Conservation (phyloP, 2,113 vertebrate genomes). For the Sclerurus mexicanus region DNA sequence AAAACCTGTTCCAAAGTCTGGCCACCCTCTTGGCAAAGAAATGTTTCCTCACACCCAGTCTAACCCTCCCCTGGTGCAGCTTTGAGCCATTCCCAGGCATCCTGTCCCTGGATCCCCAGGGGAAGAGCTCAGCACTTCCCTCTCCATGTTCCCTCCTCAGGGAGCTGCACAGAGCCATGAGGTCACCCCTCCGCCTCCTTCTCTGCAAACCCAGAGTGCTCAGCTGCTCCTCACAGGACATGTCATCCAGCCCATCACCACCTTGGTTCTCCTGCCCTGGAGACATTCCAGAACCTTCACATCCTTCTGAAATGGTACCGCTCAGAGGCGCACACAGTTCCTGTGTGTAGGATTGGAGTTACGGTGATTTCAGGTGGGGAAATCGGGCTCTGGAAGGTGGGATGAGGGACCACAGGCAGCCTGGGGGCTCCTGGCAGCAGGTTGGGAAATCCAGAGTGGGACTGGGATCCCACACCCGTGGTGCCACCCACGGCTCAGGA, state of each 20-base stretch:
- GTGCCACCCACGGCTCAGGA: neutral
- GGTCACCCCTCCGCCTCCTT: neutral
- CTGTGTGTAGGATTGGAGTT: neutral
- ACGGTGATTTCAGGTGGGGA: neutral
- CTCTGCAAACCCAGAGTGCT: neutral
- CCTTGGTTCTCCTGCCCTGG: neutral
- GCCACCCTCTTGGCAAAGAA: neutral
- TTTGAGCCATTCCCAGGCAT: neutral
- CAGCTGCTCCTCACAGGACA: neutral
- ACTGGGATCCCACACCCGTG: neutral
- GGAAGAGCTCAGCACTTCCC: neutral
- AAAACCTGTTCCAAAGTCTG: neutral
- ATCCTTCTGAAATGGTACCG: neutral
- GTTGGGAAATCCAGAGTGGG: neutral
- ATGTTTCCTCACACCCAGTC: neutral
- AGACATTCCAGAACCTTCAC: neutral
- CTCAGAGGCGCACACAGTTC: neutral
- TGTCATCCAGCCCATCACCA: neutral
- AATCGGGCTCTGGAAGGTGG: neutral
- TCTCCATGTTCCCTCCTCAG: accelerated
- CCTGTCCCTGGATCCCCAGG: neutral
- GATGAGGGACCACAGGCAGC: neutral
- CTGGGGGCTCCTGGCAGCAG: neutral
- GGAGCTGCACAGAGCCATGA: neutral
- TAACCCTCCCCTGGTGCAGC: neutral